Evolutionary conservation across 1,140 invertebrate genomes (phyloP).

Genomic region (Drosophila hydei): DNA sequence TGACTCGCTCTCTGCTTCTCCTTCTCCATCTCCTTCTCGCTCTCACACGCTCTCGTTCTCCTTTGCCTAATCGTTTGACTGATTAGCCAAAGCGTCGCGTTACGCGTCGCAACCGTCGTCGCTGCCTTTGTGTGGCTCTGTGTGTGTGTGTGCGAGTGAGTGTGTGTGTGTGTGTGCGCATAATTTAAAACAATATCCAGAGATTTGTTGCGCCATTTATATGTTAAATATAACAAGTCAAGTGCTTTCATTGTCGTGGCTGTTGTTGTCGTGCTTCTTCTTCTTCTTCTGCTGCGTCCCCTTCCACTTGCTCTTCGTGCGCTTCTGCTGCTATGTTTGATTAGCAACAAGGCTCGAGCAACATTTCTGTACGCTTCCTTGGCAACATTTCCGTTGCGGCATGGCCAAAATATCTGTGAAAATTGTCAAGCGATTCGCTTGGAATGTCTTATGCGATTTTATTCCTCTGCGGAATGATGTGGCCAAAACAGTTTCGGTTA

Average conservation of each 20-base stretch:
- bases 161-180: slow-evolving; percentile 47
- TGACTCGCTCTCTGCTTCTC: not conserved
- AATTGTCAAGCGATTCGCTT: no score
- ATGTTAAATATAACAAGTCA: slow-evolving; percentile 79
- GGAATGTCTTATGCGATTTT: no score
- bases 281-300: slow-evolving; percentile 11
- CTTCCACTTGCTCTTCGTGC: slow-evolving; percentile 5
- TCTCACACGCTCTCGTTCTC: not conserved
- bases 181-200: slow-evolving; percentile 80
- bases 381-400: not conserved
- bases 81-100: slow-evolving; percentile 55
- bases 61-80: slow-evolving; percentile 41
- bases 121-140: not conserved
- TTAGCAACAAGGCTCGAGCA: slow-evolving; percentile 55
- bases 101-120: slow-evolving; percentile 3
- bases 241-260: slow-evolving; percentile 58
- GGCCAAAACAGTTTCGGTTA: not conserved
- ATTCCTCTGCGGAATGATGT: not conserved
- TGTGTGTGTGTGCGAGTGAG: slow-evolving; percentile 1
- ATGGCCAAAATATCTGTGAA: no score
- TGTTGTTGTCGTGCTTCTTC: slow-evolving; percentile 42
- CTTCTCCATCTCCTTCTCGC: slow-evolving; percentile 2
- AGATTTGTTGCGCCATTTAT: slow-evolving; percentile 80
- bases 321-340: slow-evolving; percentile 38
- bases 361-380: slow-evolving; percentile 3